Percentiles rank a stretch among this genome's conserved stretches.
These are phyloP conservation scores for Tribolium freemani DNA, from an alignment of 2,888 invertebrate species.

Conservation along the genomic window DNA sequence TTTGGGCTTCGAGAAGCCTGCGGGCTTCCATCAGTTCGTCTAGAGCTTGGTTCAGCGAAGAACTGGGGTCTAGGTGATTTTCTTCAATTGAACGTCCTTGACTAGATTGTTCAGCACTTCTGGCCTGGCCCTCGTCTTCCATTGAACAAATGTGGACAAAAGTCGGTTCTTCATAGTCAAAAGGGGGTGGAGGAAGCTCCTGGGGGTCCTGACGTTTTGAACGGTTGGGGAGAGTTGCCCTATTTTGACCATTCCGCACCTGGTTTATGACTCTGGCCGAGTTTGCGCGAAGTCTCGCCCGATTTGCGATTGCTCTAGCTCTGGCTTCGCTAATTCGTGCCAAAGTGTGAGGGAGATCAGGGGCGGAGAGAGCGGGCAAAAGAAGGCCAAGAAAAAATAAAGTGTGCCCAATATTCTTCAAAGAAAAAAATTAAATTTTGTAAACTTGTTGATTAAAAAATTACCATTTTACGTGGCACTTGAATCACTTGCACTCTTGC, in stretches of 20 bases:
- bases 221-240: background rate
- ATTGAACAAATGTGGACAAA: slow-evolving; percentile 14
- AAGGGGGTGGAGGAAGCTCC: background rate
- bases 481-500: too few species aligned
- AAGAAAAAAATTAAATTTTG: slow-evolving; percentile 11
- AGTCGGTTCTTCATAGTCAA: slow-evolving; percentile 2
- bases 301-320: slow-evolving; percentile 11
- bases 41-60: background rate
- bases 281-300: slow-evolving; percentile 3
- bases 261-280: slow-evolving; percentile 10
- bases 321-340: slow-evolving; percentile 9
- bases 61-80: background rate
- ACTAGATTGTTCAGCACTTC: background rate
- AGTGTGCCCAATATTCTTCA: slow-evolving; percentile 2
- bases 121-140: slow-evolving; percentile 4
- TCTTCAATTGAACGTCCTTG: background rate
- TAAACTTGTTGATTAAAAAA: background rate
- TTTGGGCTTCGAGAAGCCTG: background rate
- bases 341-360: background rate
- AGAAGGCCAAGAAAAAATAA: background rate
- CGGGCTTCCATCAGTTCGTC: background rate
- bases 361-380: background rate
- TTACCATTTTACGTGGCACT: slow-evolving; percentile 26
- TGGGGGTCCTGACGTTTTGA: slow-evolving; percentile 8
- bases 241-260: background rate